These are phyloP conservation scores for Melanostoma scalare DNA, from an alignment of 2,888 invertebrate species.

Conservation along the genomic window DNA sequence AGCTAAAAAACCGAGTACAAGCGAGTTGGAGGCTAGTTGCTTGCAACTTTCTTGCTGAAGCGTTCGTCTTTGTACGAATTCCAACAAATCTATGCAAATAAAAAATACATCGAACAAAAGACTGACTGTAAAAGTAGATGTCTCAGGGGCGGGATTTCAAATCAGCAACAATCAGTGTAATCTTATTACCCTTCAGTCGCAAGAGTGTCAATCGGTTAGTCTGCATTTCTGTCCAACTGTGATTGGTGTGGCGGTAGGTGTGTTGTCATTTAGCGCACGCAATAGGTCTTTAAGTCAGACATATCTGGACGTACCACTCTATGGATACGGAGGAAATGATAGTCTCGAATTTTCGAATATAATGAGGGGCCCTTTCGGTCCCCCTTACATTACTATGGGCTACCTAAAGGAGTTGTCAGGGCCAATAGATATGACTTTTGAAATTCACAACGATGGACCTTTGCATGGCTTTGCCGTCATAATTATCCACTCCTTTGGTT, in stretches of 20 bases:
- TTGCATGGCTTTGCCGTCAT: slow-evolving; percentile 82
- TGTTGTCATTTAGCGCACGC: too few relatives aligned
- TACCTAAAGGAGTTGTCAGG: slow-evolving; percentile 79
- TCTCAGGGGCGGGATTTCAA: slow-evolving; percentile 83
- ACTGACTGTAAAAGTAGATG: slow-evolving; percentile 83
- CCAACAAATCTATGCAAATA: too few relatives aligned
- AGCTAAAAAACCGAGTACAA: slow-evolving; percentile 74
- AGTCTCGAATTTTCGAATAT: slow-evolving; percentile 83
- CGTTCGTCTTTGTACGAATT: slow-evolving; percentile 82
- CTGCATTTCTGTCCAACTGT: too few relatives aligned
- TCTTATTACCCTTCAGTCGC: slow-evolving; percentile 42
- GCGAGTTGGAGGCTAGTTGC: slow-evolving; percentile 82
- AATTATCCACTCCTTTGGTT: too few relatives aligned
- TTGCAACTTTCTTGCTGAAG: slow-evolving; percentile 81
- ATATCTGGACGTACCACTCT: slow-evolving; percentile 78
- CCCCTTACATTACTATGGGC: slow-evolving; percentile 84
- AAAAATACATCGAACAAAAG: slow-evolving; percentile 83
- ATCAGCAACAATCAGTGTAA: slow-evolving; percentile 78
- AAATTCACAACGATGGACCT: slow-evolving; percentile 84
- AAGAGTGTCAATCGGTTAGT: too few relatives aligned
- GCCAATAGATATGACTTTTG: slow-evolving; percentile 82
- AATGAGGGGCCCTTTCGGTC: slow-evolving; percentile 84
- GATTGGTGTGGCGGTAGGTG: too few relatives aligned
- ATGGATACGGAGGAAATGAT: slow-evolving; percentile 85
- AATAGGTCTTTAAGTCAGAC: too few relatives aligned